Evolutionary conservation across 2,888 invertebrate species (phyloP), one percentile per base, ranked within the genome.

Genomic region (Andrena fulva): DNA sequence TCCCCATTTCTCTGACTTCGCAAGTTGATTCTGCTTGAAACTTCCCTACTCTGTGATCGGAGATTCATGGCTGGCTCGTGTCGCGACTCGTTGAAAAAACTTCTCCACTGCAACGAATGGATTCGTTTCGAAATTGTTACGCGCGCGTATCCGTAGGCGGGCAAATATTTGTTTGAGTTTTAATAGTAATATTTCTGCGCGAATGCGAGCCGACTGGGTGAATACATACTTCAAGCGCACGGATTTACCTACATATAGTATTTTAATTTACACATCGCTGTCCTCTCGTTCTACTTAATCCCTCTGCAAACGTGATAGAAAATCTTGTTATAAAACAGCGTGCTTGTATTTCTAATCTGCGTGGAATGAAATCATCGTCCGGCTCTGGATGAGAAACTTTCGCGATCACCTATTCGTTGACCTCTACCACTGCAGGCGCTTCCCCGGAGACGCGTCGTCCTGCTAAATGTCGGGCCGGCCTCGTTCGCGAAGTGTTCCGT

Each of bases 141-240:
- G 31, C 33, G 52, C 52, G 12, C 4, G 67, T 31, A 33, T 27
- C 2, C 42, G 59, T 70, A 12, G n/a, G 1, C 69, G 56, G 6
- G 24, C 56, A 42, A 66, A 66, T 27, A 42, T n/a, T 67, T n/a
- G 67, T 33, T 54, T 35, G n/a, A 56, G 33, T 77, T 64, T 56
- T 16, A 1, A 56, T 29, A 6, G 31, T 16, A n/a, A 42, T 48
- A 59, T 59, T 48, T 24, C 52, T 24, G 29, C 6, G 42, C 4
- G 42, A 4, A 42, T 16, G 42, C 42, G 12, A 42, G 12, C 42
- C 42, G 12, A 42, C 4, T 42, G 42, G 42, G 42, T 12, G 42
- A 42, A 12, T 42, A 12, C 42, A 4, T 16, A 42, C 12, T 42
- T 42, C 12, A 42, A 42, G 4, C 12, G 12, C 42, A 1, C 12